Evolutionary conservation across 1,140 invertebrate species (phyloP).

Genomic region (Antheraea pernyi): DNA sequence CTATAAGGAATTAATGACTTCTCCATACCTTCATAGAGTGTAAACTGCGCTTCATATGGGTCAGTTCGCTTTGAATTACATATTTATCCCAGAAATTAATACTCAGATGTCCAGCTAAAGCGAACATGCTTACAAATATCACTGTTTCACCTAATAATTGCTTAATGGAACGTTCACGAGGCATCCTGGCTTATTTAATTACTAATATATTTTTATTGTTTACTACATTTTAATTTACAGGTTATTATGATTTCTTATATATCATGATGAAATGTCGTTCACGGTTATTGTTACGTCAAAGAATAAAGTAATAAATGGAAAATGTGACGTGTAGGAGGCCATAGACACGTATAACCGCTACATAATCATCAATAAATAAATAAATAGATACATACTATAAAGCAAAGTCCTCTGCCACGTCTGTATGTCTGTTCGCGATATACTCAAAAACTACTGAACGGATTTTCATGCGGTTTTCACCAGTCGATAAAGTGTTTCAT

Average conservation of each 20-base stretch:
- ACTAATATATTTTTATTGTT: background rate
- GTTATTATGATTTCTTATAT: constrained; percentile 12
- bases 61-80: constrained; percentile 47
- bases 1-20: background rate
- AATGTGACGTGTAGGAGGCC: too few species aligned
- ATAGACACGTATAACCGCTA: too few species aligned
- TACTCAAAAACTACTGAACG: too few species aligned
- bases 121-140: constrained; percentile 42
- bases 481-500: too few species aligned
- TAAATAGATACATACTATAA: too few species aligned
- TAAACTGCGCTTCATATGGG: constrained; percentile 49
- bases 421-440: too few species aligned
- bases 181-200: constrained; percentile 29
- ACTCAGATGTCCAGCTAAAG: constrained; percentile 42
- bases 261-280: too few species aligned
- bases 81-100: constrained; percentile 58
- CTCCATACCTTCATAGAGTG: constrained; percentile 47
- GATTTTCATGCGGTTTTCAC: too few species aligned
- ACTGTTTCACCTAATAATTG: constrained; percentile 39
- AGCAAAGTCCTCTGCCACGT: too few species aligned
- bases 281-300: constrained; percentile 21
- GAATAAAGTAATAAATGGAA: background rate
- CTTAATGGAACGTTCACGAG: constrained; percentile 29
- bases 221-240: constrained; percentile 7
- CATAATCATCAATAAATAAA: too few species aligned